Base-by-base conservation (phyloP, 2,113 vertebrate species). In the Herpailurus yagouaroundi region DNA sequence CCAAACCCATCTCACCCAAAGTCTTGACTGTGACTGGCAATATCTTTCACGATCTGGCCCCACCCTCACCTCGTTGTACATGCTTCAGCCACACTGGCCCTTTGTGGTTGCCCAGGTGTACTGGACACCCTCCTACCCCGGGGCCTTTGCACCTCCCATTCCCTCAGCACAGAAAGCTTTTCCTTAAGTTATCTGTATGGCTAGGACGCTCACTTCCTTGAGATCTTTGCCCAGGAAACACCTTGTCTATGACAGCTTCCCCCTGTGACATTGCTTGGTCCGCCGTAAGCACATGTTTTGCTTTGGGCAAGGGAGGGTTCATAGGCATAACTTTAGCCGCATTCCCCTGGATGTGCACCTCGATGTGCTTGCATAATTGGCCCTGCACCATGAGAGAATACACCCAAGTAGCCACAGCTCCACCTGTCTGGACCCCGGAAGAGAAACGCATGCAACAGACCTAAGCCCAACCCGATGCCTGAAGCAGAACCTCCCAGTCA, bases 341-440 rank as follows among this genome's bases (percentile, higher is more conserved):
- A 0, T 18, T n/a, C 23, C 3, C 18, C 13, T 25, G n/a, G 50
- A 41, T 19, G 55, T 57, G 81, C 36, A 2, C 0, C 25, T 36
- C 36, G 4, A 29, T 29, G 19, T 57, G 55, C 55, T 21, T 63
- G 81, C 7, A 1, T 14, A n/a, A 21, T 15, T n/a, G 45, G 79
- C 12, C 12, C 52, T 4, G 23, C 21, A 15, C 52, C 79, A 12
- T 0, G 12, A 57, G 52, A 25, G 36, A 52, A 36, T 57, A 33
- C 7, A 14, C 74, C 74, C 74, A 31, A 1, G 1, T 16, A 18
- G 45, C 48, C 31, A 0, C 79, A 57, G 79, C 21, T 36, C 79
- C 52, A 31, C 2, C 21, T 3, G 52, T 27, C 79, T 57, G 52
- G 16, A 52, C 33, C n/a, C 33, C 13, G 14, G 52, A 55, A 50